Evolutionary conservation across 2,113 vertebrate genomes (phyloP), one percentile per base, ranked within the genome.

Genomic region (Tauraco erythrolophus): DNA sequence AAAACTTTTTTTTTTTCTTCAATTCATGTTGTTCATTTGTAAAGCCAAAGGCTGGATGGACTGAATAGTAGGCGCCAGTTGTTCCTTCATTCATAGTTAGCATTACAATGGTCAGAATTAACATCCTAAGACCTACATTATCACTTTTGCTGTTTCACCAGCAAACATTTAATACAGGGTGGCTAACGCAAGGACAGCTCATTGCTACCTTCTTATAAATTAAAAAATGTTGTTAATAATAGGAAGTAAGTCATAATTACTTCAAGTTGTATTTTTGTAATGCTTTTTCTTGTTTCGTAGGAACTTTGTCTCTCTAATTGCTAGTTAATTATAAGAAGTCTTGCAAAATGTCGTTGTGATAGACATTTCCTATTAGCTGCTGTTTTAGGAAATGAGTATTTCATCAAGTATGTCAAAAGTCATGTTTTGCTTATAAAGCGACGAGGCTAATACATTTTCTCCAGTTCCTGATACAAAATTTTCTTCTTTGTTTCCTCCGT

Each of bases 21-120:
- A 97, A 98, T 98, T 98, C 98, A 96, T 94, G 98, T 98, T 95
- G 97, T 97, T 98, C 97, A 94, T 98, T 99, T 98, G 98, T 98
- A 98, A 98, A 99, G 98, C 97, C 98, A 98, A 98, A 98, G 97
- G 97, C 98, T 95, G 89, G 91, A 81, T 83, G 81, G 96, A 89
- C 94, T 99, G 98, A 98, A 98, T 98, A 96, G 98, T 98, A 94
- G 96, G 95, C 93, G 96, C 97, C 97, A 94, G 97, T 98, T 98
- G 96, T 96, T 96, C 97, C 94, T 97, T 84, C 96, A 77, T 98
- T 98, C 97, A 98, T 98, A 97, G 98, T 99, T 99, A 98, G 98
- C 98, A 99, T 99, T 96, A 99, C 99, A 99, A 99, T 99, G 89
- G 97, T 96, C 92, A 97, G 97, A 98, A 98, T 99, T 99, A 99